phyloP scores from a whole-genome alignment of 2,888 invertebrate species.

The Aleiodes leptofemur region DNA sequence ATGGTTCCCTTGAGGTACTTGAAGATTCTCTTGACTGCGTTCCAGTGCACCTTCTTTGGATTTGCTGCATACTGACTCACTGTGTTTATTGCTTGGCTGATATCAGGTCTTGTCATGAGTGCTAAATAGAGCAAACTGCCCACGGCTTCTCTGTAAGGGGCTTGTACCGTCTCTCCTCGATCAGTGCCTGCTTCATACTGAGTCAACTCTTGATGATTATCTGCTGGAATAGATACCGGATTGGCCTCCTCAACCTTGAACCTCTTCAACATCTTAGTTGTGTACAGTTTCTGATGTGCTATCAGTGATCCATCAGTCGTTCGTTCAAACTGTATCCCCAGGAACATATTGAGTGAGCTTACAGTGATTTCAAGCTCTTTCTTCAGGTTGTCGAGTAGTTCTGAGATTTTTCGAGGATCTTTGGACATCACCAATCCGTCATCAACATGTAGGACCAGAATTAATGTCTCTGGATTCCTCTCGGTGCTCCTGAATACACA shows the following conservation, averaged over 20 bases:
- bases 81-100: constrained; percentile 44
- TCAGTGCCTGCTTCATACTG: background rate
- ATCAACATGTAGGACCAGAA: constrained; percentile 50
- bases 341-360: constrained; percentile 37
- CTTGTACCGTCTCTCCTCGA: background rate
- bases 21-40: constrained; percentile 51
- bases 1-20: constrained; percentile 49
- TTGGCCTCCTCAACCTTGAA: constrained; percentile 50
- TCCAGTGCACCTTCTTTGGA: constrained; percentile 49
- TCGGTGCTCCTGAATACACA: constrained; percentile 53
- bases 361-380: constrained; percentile 34
- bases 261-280: constrained; percentile 43
- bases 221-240: constrained; percentile 44
- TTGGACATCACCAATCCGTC: constrained; percentile 50
- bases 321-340: constrained; percentile 47
- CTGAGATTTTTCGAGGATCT: constrained; percentile 8
- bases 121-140: constrained; percentile 50
- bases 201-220: constrained; percentile 49
- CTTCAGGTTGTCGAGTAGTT: constrained; percentile 39
- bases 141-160: constrained; percentile 51
- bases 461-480: constrained; percentile 33
- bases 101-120: constrained; percentile 49
- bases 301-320: constrained; percentile 46
- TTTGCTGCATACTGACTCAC: constrained; percentile 43
- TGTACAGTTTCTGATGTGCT: constrained; percentile 46